These are phyloP conservation scores for Mycetomoellerius zeteki DNA, from an alignment of 1,140 invertebrate genomes.

Conservation along the genomic window DNA sequence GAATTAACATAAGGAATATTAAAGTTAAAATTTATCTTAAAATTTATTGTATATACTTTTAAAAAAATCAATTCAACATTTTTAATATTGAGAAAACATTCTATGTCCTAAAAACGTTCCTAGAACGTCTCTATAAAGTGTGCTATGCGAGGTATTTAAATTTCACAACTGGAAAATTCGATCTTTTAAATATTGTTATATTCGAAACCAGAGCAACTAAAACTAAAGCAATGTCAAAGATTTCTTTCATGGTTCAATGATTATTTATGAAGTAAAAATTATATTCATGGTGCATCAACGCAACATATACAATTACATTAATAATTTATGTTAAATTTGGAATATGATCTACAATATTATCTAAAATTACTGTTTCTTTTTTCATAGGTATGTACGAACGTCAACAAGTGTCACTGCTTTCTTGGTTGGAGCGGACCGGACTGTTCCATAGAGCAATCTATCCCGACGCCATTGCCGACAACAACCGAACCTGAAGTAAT, in stretches of 20 bases:
- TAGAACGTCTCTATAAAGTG: no score
- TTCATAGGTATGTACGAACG: slow-evolving; percentile 95
- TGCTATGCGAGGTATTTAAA: neutral
- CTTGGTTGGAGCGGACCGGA: slow-evolving; percentile 95
- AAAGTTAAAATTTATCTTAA: no score
- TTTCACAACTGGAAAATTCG: neutral
- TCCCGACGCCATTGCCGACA: slow-evolving; percentile 88
- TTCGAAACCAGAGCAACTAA: neutral
- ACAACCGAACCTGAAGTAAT: slow-evolving; percentile 84
- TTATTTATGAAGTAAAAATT: neutral
- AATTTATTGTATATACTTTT: no score
- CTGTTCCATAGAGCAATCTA: slow-evolving; percentile 93
- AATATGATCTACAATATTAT: neutral
- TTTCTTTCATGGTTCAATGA: no score
- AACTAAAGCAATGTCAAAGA: neutral
- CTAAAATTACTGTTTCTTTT: slow-evolving; percentile 8
- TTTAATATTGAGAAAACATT: no score
- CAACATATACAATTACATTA: neutral
- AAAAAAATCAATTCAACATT: no score
- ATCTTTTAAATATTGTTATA: slow-evolving; percentile 9
- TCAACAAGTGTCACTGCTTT: slow-evolving; percentile 96
- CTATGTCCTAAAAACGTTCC: no score
- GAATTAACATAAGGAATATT: no score
- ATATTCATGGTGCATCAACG: neutral
- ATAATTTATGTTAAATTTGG: slow-evolving; percentile 13